Base-by-base conservation (phyloP, 2,888 invertebrate species). In the Eristalinus aeneus region DNA sequence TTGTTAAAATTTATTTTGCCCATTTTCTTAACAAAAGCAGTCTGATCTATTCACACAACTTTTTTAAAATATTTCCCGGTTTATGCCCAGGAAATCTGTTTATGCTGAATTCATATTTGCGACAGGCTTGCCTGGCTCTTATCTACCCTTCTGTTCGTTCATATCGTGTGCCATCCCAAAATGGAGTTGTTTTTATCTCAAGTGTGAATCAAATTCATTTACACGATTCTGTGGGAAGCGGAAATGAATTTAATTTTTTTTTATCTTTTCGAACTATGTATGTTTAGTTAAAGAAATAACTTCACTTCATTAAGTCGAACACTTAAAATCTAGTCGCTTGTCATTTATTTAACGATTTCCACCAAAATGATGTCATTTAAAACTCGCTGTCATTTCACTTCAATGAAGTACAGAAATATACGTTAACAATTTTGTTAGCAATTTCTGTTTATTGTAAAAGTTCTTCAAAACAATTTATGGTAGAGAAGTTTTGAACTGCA, bases 111-210 rank as follows among this genome's bases (percentile, higher is more conserved):
- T 46, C 16, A 16, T 3, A 10, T 31, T 11, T 32, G 11, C 20
- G 10, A n/a, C 20, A 32, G 2, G 5, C 53, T 31, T 53, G 20
- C 31, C 31, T 31, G 27, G 10, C 20, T 65, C 10, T 53, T 67
- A 67, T 67, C 67, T 67, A 20, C 3, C 31, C 6, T 31, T n/a
- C 3, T 54, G 20, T 20, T 53, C n/a, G n/a, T 31, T 53, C 65
- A 5, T 65, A 31, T 31, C 53, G 16, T 10, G 1, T 31, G 23
- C 53, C 16, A 12, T 53, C 20, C 46, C 10, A 39, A 46, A 27
- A 46, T 16, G n/a, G 22, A 46, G 23, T 65, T 46, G n/a, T 31
- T 64, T 39, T 64, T 64, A 64, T 61, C 61, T 46, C 16, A 46
- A 46, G 11, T 12, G 22, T 16, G 8, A 16, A 34, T 63, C 0